phyloP scores from a whole-genome alignment of 2,113 vertebrate species.

The Misgurnus anguillicaudatus region DNA sequence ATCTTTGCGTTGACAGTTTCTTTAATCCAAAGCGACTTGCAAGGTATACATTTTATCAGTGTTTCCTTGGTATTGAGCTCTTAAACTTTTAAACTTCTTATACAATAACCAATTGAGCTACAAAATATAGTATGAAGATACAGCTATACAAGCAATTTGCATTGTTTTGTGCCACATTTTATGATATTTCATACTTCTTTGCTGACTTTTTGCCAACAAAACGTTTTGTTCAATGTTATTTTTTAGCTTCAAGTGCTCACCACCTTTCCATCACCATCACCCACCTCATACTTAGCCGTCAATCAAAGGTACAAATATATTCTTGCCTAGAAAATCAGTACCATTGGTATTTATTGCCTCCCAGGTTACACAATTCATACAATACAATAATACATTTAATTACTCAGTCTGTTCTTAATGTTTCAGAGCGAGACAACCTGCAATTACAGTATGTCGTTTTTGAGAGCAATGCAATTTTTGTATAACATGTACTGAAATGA shows the following conservation, averaged over 20 bases:
- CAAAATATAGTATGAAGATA: too few species aligned
- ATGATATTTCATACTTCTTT: too few species aligned
- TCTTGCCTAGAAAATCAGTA: not conserved
- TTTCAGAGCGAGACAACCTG: not conserved
- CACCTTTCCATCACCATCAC: not conserved
- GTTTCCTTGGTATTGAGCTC: too few species aligned
- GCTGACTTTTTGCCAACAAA: too few species aligned
- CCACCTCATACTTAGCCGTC: not conserved
- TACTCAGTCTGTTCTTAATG: not conserved
- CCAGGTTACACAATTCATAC: not conserved
- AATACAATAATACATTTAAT: too few species aligned
- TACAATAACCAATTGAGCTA: too few species aligned
- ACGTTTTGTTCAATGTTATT: too few species aligned
- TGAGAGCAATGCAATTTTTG: not conserved
- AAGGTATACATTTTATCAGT: too few species aligned
- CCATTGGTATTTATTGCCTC: not conserved
- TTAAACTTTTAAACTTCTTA: too few species aligned
- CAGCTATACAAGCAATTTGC: too few species aligned
- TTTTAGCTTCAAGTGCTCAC: not conserved
- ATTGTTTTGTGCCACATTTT: not conserved
- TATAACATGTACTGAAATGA: not conserved
- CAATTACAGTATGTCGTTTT: not conserved
- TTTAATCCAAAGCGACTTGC: too few species aligned
- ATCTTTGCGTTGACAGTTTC: too few species aligned
- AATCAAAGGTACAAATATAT: slow-evolving; percentile 13